A percentile compares a stretch with the other conserved stretches of the same genome.
Evolutionary conservation across 2,888 invertebrate species (phyloP).

Genomic region (Lochmaea crataegi): DNA sequence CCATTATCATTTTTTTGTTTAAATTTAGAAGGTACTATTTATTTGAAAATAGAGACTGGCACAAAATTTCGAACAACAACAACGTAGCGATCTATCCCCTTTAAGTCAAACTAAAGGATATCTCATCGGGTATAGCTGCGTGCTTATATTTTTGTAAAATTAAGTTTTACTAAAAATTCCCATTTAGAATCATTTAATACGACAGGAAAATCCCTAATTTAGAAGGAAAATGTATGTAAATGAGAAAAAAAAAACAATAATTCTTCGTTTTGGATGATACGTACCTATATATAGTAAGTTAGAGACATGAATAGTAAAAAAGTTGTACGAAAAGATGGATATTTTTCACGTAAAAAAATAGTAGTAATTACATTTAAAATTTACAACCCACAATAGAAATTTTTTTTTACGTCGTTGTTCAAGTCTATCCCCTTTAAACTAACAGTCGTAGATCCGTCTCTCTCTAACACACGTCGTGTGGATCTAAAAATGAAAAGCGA

Average conservation of each 20-base stretch:
- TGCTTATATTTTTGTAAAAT: neutral
- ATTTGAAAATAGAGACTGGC: neutral
- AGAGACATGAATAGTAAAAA: neutral
- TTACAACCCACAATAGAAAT: conserved; percentile 22
- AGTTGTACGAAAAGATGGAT: neutral
- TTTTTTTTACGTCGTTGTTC: conserved; percentile 36
- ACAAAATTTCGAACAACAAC: neutral
- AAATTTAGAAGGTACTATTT: neutral
- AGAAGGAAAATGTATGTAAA: neutral
- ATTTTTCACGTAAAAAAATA: conserved; percentile 6
- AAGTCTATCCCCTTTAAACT: conserved; percentile 61
- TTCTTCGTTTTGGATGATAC: neutral
- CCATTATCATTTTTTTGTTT: neutral
- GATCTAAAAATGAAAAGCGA: conserved; percentile 54
- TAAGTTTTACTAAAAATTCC: neutral
- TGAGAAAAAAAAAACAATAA: neutral
- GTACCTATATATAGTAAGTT: neutral
- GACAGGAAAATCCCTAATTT: neutral
- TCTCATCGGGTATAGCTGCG: neutral
- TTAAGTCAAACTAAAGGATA: conserved; percentile 16
- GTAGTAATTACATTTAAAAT: conserved; percentile 3
- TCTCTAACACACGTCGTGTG: conserved; percentile 50
- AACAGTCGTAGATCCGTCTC: conserved; percentile 59
- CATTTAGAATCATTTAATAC: neutral
- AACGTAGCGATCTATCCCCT: conserved; percentile 17